Conservation (phyloP, 2,888 invertebrate species). For the Mechanitis messenoides region DNA sequence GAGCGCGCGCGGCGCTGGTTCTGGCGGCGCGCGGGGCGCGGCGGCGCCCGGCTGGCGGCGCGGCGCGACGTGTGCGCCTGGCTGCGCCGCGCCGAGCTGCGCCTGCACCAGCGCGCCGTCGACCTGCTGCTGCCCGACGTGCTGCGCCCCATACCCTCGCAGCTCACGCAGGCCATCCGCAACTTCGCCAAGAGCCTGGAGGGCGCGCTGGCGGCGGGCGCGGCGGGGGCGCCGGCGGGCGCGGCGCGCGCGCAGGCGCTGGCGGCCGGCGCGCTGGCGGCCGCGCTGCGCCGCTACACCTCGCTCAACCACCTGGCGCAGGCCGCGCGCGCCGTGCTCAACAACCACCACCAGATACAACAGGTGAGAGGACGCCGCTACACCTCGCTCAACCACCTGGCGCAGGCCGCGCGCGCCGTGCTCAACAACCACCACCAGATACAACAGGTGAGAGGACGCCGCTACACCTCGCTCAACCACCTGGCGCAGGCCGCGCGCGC, state of each 20-base stretch:
- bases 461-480: constrained; percentile 98
- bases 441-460: constrained; percentile 84
- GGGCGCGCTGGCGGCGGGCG: constrained; percentile 90
- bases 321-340: constrained; percentile 95
- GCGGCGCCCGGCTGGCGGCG: constrained; percentile 85
- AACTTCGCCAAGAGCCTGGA: constrained; percentile 80
- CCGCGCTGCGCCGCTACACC: constrained; percentile 95
- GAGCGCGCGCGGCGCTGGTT: constrained; percentile 95
- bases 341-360: constrained; percentile 94
- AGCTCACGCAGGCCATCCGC: constrained; percentile 88
- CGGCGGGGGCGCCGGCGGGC: constrained; percentile 87
- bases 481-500: constrained; percentile 96
- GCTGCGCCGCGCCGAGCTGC: constrained; percentile 89
- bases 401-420: constrained; percentile 96
- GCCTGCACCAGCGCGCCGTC: constrained; percentile 96
- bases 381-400: constrained; percentile 97
- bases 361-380: constrained; percentile 89
- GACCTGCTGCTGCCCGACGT: constrained; percentile 98
- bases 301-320: constrained; percentile 97
- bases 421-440: constrained; percentile 96
- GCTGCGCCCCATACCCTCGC: constrained; percentile 94
- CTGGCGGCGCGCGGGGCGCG: constrained; percentile 91
- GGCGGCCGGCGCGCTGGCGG: constrained; percentile 95
- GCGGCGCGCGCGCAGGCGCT: constrained; percentile 87
- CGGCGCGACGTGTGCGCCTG: constrained; percentile 82